Evolutionary conservation across 1,140 invertebrate species (phyloP), one percentile per base, ranked within the genome.

Genomic region (Parapsyche elsis): DNA sequence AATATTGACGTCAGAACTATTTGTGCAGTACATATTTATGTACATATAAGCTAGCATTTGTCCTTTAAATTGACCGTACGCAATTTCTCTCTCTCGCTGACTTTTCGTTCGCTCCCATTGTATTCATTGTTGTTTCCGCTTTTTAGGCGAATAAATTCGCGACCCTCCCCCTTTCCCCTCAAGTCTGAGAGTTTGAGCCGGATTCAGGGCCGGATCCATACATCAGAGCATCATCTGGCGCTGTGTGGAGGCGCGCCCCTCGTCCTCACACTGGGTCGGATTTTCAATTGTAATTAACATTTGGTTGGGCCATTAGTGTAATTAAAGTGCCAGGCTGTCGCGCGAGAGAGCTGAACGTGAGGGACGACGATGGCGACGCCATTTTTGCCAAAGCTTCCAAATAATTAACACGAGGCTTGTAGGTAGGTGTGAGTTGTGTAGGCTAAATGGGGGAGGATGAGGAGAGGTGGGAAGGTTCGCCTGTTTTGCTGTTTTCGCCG

Each of bases 211-310:
- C 23, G 49, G 24, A 67, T n/a, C 76, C 76, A 74, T 81, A 81
- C 80, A 81, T 79, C 77, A 81, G 81, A 30, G 74, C 73, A 81
- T 80, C 75, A 86, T 88, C 87, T 88, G 87, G 87, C 86, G 84
- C 85, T 85, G 84, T 85, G 84, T 53, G 59, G 59, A 23, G 21
- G 9, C 64, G 9, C 64, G 10, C 9, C 64, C 64, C 80, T 79
- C 73, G 53, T 76, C 82, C 76, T 71, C 74, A 73, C 73, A 61
- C 79, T 76, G 45, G 30, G 71, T 82, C 81, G 80, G 90, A 90
- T 90, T 91, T 92, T 91, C 90, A 91, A 91, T 91, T 90, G 90
- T 92, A 92, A 92, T 92, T 92, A 92, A 92, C 91, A 91, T 92
- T 92, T 91, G 91, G 90, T 91, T 90, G 90, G 90, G 89, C 91